These are phyloP conservation scores for Melikaiella ostensackeni DNA, from an alignment of 2,888 invertebrate species.

Conservation along the genomic window DNA sequence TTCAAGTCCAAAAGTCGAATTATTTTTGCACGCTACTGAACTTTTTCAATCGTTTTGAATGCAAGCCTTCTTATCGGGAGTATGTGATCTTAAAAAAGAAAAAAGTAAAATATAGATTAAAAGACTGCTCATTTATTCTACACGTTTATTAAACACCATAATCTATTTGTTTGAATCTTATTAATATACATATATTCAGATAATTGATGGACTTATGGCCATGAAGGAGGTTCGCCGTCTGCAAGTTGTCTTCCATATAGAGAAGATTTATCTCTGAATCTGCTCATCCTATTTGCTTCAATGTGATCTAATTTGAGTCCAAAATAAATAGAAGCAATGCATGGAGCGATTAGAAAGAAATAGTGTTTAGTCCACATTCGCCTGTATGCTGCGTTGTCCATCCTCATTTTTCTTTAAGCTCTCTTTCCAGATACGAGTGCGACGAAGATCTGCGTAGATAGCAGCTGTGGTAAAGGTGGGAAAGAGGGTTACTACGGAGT, in stretches of 20 bases:
- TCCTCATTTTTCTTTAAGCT: constrained; percentile 46
- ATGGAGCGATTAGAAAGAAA: constrained; percentile 79
- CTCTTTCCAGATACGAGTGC: constrained; percentile 86
- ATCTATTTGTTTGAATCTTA: constrained; percentile 32
- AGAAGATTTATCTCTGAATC: constrained; percentile 88
- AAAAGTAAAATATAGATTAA: background rate
- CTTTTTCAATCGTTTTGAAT: too few species aligned
- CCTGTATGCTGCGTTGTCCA: constrained; percentile 55
- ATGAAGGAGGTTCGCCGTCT: constrained; percentile 85
- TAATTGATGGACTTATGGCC: constrained; percentile 79
- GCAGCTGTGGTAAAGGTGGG: constrained; percentile 80
- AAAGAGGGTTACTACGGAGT: constrained; percentile 84
- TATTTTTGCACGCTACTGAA: too few species aligned
- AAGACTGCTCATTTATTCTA: constrained; percentile 34
- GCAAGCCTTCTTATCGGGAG: too few species aligned
- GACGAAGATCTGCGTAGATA: constrained; percentile 86
- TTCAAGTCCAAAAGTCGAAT: too few species aligned
- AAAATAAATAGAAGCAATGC: constrained; percentile 79
- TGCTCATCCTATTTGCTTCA: constrained; percentile 85
- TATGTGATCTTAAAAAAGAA: too few species aligned
- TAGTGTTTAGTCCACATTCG: constrained; percentile 79
- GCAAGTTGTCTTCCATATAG: constrained; percentile 84
- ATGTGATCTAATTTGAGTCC: constrained; percentile 84
- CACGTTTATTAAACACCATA: constrained; percentile 34
- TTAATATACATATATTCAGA: background rate